Evolutionary conservation across 2,797 vertebrate species (phyloP).

Genomic region (Jordanella pulchra): DNA sequence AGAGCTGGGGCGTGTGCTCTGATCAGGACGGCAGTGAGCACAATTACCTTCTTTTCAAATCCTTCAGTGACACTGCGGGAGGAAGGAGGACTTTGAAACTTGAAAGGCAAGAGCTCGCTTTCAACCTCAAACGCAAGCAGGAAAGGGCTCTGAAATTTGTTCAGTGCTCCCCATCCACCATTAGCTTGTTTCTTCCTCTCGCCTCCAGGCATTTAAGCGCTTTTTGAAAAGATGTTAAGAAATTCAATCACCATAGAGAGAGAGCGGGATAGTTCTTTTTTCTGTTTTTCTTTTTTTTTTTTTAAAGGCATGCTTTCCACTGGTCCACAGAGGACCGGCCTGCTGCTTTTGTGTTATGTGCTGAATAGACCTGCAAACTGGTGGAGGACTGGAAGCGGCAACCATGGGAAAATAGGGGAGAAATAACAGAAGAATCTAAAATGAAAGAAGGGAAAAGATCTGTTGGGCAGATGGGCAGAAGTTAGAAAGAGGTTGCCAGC

Average conservation of each 20-base stretch:
- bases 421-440: slow-evolving; percentile 78
- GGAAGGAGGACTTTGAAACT: slow-evolving; percentile 99
- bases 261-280: slow-evolving; percentile 71
- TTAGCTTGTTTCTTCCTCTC: slow-evolving; percentile 99
- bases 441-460: slow-evolving; percentile 63
- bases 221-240: slow-evolving; percentile 99
- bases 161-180: slow-evolving; percentile 99
- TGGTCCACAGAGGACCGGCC: slow-evolving; percentile 94
- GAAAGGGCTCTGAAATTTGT: slow-evolving; percentile 99
- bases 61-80: slow-evolving; percentile 99
- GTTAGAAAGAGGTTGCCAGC: slow-evolving; percentile 50
- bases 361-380: slow-evolving; percentile 90
- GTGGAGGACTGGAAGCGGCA: slow-evolving; percentile 71
- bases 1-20: slow-evolving; percentile 99
- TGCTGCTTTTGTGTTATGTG: slow-evolving; percentile 93
- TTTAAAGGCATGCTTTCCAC: slow-evolving; percentile 91
- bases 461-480: slow-evolving; percentile 62
- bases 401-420: slow-evolving; percentile 74
- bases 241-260: slow-evolving; percentile 99
- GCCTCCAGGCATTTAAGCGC: slow-evolving; percentile 99
- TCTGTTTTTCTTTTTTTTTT: slow-evolving; percentile 48
- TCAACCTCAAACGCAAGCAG: slow-evolving; percentile 99
- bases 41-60: slow-evolving; percentile 99
- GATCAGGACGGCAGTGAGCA: slow-evolving; percentile 99
- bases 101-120: slow-evolving; percentile 99